Base-by-base conservation (phyloP, 1,140 invertebrate species). In the Scaptodrosophila lebanonensis region DNA sequence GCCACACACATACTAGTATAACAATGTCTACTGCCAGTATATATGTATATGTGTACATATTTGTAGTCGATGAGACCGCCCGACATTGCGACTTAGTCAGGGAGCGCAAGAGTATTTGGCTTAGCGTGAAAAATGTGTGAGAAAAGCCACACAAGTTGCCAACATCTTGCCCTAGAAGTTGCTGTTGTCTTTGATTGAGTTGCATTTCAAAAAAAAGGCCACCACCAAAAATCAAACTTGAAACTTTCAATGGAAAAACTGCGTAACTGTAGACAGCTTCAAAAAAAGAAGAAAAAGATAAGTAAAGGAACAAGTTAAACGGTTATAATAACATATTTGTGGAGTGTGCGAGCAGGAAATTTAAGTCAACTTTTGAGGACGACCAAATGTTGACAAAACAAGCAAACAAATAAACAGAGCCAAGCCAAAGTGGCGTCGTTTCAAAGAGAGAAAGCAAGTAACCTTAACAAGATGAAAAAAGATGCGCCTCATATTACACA, bases 111-210 rank as follows among this genome's bases (percentile, higher is more conserved):
- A n/a, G n/a, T n/a, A n/a, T n/a, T n/a, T n/a, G 43, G 32, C 56
- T 79, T 79, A 73, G 53, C 53, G 69, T 69, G 69, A 79, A 79
- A 79, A 79, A 79, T 69, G 75, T 65, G 73, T 69, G 73, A 82
- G 69, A 61, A 62, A 82, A 79, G 73, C 73, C 73, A 79, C 73
- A 79, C 73, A 79, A 79, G 73, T 73, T 45, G 73, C 53, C 39
- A 48, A 30, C 25, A n/a, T n/a, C n/a, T n/a, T n/a, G 42, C 11
- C 39, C 17, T 40, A 29, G 42, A 38, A 45, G 48, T 66, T 53
- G 45, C 49, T n/a, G n/a, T n/a, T n/a, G 58, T 56, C 11, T 53
- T 75, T 76, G 72, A 76, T 76, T 76, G 72, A 76, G 66, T 65
- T 77, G 73, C 68, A 73, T 73, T 77, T 79, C 64, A 63, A 49